Conservation (phyloP, 2,113 vertebrate species). For the Pteropus alecto region DNA sequence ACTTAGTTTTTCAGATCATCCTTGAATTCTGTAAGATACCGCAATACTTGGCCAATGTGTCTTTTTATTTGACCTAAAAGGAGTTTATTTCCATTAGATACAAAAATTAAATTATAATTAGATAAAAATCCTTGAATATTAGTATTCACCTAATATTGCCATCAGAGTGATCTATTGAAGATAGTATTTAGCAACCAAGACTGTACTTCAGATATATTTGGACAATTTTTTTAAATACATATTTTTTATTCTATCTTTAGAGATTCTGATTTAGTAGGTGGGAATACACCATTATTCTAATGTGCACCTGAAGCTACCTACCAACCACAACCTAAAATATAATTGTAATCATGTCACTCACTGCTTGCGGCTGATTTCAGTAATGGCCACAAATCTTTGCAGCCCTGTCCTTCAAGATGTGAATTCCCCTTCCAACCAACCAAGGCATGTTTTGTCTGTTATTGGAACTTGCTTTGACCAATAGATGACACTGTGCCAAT, state of each 20-base stretch:
- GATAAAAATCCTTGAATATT: neutral
- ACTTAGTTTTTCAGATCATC: neutral
- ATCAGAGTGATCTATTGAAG: neutral
- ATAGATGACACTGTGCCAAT: neutral
- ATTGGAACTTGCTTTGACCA: neutral
- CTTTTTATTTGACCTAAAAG: neutral
- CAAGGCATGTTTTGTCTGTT: neutral
- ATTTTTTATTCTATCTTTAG: neutral
- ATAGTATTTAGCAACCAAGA: neutral
- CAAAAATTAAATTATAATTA: neutral
- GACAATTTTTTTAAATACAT: neutral
- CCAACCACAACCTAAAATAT: neutral
- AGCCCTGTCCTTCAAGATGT: neutral
- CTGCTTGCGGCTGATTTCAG: neutral
- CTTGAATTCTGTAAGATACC: neutral
- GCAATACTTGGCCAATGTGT: neutral
- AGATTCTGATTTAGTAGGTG: neutral
- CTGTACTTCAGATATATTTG: neutral
- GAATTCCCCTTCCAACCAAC: fast-evolving
- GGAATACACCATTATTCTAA: neutral
- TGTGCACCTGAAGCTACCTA: neutral
- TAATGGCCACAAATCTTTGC: neutral
- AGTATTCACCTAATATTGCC: neutral
- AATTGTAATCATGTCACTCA: neutral
- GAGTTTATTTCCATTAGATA: neutral